Conservation (phyloP, 2,113 vertebrate species). For the Macheiramphus alcinus region DNA sequence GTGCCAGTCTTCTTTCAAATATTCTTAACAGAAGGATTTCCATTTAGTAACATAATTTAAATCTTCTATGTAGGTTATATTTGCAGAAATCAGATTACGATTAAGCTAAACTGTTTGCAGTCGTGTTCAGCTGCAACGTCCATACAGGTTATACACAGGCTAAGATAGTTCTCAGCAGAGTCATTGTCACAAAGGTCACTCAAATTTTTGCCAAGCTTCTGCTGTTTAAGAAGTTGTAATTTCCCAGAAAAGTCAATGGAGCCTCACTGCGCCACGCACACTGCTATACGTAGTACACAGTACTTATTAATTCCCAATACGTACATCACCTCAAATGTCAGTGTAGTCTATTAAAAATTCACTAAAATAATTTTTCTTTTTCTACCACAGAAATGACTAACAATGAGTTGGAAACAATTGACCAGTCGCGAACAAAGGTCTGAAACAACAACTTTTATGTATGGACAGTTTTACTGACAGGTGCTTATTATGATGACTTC, state of each 20-base stretch:
- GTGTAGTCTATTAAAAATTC: fast-evolving
- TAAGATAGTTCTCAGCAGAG: background rate
- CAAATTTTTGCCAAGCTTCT: background rate
- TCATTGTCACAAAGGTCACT: background rate
- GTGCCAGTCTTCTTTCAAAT: background rate
- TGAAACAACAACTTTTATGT: background rate
- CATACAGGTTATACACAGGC: background rate
- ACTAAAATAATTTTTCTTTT: background rate
- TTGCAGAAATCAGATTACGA: background rate
- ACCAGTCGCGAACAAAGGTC: background rate
- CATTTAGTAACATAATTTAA: background rate
- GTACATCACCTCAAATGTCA: background rate
- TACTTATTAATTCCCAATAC: background rate
- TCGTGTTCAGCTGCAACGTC: background rate
- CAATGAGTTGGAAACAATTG: background rate
- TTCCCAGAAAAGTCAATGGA: background rate
- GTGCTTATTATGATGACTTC: background rate
- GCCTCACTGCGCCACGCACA: fast-evolving
- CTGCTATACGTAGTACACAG: fast-evolving
- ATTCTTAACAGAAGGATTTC: background rate
- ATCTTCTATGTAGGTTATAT: background rate
- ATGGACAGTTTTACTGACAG: background rate
- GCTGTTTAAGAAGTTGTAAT: background rate
- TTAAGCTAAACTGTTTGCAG: background rate
- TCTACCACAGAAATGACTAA: background rate